Conservation (phyloP, 1,140 invertebrate species). For the Drosophila nannoptera region DNA sequence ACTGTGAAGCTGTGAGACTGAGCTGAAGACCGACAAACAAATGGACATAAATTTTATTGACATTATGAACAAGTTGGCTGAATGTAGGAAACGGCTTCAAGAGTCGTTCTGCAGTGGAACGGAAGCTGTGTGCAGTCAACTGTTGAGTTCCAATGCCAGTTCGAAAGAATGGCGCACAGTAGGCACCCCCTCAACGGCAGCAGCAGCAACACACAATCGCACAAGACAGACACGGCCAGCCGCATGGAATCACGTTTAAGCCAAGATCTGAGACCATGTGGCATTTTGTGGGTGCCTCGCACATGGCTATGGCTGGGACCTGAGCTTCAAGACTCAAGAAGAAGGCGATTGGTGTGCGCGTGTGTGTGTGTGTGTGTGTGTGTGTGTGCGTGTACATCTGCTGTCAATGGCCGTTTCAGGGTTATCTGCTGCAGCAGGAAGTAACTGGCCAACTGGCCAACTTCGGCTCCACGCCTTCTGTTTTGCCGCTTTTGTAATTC, state of each 20-base stretch:
- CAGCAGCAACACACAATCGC: too few relatives aligned
- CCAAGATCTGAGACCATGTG: constrained; percentile 42
- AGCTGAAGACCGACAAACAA: constrained; percentile 39
- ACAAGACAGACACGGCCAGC: too few relatives aligned
- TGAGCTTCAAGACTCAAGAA: not conserved
- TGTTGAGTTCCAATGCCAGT: constrained; percentile 58
- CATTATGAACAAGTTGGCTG: constrained; percentile 69
- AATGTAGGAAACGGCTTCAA: constrained; percentile 52
- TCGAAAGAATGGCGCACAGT: constrained; percentile 57
- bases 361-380: not conserved
- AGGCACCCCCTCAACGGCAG: constrained; percentile 1
- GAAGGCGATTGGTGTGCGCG: not conserved
- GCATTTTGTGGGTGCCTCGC: constrained; percentile 45
- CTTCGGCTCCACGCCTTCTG: constrained; percentile 19
- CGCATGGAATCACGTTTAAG: constrained; percentile 57
- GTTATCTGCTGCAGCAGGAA: constrained; percentile 63
- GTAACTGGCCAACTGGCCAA: constrained; percentile 46
- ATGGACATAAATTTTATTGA: constrained; percentile 76
- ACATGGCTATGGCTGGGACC: constrained; percentile 13
- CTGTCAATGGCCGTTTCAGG: constrained; percentile 61
- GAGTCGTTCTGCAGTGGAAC: constrained; percentile 54
- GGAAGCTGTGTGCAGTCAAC: constrained; percentile 72
- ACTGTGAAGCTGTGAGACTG: constrained; percentile 15
- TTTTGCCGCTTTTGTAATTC: too few relatives aligned
- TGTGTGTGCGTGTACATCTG: constrained; percentile 4